Evolutionary conservation across 2,888 invertebrate species (phyloP), one percentile per base, ranked within the genome.

Genomic region (Tetragonula carbonaria): DNA sequence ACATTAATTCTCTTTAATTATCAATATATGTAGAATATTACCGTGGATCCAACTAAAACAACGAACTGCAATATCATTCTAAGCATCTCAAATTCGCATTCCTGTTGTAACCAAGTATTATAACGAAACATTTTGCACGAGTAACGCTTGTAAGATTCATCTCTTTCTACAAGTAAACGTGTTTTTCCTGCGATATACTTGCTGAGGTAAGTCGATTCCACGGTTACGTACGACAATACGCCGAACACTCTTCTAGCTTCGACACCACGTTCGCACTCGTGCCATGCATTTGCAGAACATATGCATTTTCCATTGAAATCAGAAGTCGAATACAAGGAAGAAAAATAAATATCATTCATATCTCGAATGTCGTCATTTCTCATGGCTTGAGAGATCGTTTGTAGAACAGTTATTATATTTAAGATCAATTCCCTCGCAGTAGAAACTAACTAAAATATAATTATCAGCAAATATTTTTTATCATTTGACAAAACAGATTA

Each of bases 311-410:
- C 87, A 89, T 90, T 72, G 74, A 85, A n/a, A 91, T 81, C 68
- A 18, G 88, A 90, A 38, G 81, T 90, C 18, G 92, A 91, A 74
- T 94, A 94, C 59, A 93, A 83, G 16, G 92, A 88, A 3, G 94
- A 94, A 59, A 94, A 91, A 82, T 94, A 94, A 14, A 93, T 75
- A 53, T 94, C 94, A 74, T 94, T 94, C 94, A 94, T 94, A 73
- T 94, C 94, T 45, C 94, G 90, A 45, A 94, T 91, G 66, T 94
- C 94, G 75, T 94, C 94, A 82, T 94, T 94, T 51, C 91, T 93
- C 91, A 94, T 92, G 6, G 91, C 92, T 74, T 90, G 86, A 18
- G 91, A 91, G 74, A 94, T 93, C n/a, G 92, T 93, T 75, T 92
- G 87, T 13, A 94, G 86, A 16, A 93, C 93, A 33, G 87, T 76